phyloP scores from a whole-genome alignment of 2,888 invertebrate species.

The Acrobasis repandana region DNA sequence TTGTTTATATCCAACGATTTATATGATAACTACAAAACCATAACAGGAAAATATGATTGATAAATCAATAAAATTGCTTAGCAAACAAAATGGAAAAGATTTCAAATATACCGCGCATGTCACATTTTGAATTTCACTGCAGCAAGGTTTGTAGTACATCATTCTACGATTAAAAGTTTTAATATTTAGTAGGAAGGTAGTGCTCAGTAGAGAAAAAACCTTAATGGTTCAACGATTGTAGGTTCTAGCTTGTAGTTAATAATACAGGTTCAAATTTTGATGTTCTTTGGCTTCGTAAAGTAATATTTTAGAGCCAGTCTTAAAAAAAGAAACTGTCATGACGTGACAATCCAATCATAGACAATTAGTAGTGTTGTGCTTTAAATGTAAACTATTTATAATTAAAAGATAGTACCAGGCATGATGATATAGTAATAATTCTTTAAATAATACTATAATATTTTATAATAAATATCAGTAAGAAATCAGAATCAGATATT shows the following conservation, averaged over 20 bases:
- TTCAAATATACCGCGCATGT: constrained; percentile 41
- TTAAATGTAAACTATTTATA: not conserved
- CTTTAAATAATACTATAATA: no score
- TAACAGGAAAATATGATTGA: no score
- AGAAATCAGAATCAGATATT: no score
- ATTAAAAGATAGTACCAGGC: no score
- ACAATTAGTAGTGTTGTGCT: not conserved
- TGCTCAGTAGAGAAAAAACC: no score
- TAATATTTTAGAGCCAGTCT: not conserved
- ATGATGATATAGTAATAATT: no score
- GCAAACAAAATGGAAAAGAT: constrained; percentile 29
- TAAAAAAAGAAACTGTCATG: not conserved
- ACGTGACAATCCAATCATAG: not conserved
- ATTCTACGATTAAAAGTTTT: not conserved
- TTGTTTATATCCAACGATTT: constrained; percentile 31
- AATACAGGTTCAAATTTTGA: no score
- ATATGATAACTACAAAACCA: constrained; percentile 27
- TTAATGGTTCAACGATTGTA: no score
- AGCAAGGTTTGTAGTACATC: not conserved
- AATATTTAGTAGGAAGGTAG: no score
- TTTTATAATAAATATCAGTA: no score
- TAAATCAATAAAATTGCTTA: constrained; percentile 50
- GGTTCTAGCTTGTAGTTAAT: no score
- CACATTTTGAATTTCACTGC: not conserved
- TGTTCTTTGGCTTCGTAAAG: not conserved